Percentiles rank a stretch among this genome's conserved stretches.
These are phyloP conservation scores for Colletes gigas DNA, from an alignment of 1,140 invertebrate species.

Conservation along the genomic window DNA sequence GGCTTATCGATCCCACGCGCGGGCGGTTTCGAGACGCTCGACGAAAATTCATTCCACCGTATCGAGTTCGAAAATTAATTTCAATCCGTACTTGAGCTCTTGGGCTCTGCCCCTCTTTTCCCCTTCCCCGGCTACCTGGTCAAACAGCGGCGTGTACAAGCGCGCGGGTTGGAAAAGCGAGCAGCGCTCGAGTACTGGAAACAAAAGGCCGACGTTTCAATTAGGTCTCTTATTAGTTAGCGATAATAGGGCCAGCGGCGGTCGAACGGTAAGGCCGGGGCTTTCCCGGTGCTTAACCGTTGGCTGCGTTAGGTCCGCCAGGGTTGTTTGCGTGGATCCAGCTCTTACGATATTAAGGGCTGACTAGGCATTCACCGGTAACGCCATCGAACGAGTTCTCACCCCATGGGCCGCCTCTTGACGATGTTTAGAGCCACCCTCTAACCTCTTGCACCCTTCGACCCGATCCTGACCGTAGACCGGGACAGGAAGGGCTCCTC, in stretches of 20 bases:
- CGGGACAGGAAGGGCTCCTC: constrained; percentile 18
- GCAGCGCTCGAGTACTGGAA: constrained; percentile 63
- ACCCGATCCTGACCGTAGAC: constrained; percentile 14
- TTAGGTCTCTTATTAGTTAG: constrained; percentile 80
- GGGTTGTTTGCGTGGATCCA: constrained; percentile 78
- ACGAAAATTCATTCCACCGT: constrained; percentile 39
- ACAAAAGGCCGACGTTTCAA: constrained; percentile 79
- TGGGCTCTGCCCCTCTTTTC: not conserved
- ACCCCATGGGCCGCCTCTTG: not conserved
- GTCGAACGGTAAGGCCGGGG: constrained; percentile 55
- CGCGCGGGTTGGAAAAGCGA: constrained; percentile 48
- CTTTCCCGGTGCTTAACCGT: constrained; percentile 77
- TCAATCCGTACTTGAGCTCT: constrained; percentile 46
- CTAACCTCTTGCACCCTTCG: constrained; percentile 31
- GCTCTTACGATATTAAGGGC: constrained; percentile 80
- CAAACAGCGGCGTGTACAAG: constrained; percentile 44
- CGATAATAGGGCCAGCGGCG: constrained; percentile 76
- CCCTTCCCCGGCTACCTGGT: constrained; percentile 24
- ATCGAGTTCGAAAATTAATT: constrained; percentile 53
- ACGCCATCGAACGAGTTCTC: constrained; percentile 24
- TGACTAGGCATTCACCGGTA: constrained; percentile 76
- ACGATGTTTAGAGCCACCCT: constrained; percentile 55
- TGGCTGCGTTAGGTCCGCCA: constrained; percentile 68
- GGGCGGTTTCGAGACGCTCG: constrained; percentile 16
- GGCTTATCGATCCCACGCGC: constrained; percentile 3